Evolutionary conservation across 2,797 vertebrate genomes (phyloP), one percentile per base, ranked within the genome.

Genomic region (Clarias pachynema): DNA sequence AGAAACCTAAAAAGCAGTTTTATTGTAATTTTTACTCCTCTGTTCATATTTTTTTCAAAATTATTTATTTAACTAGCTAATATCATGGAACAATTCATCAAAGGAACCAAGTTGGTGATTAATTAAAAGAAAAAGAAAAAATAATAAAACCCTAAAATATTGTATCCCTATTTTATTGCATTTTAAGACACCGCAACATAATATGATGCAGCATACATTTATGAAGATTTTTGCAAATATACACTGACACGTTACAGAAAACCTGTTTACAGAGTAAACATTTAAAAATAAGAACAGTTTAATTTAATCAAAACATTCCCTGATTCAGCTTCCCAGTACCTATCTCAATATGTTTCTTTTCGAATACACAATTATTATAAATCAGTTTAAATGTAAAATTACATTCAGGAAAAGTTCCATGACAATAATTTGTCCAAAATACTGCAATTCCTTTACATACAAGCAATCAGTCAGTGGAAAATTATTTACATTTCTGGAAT

Each of bases 271-370:
- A 78, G 56, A 77, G 20, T 57, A 57, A 29, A 68, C 53, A 18
- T 77, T 68, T 81, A 15, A 57, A 66, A 77, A 82, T 53, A 22
- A 62, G 34, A 22, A 29, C n/a, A 56, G 24, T 59, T 84, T 70
- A 20, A 53, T 65, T 81, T 66, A 29, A 77, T 29, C 66, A 57
- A 81, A 82, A 82, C 34, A 82, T 77, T 86, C 85, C 80, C 70
- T 82, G 79, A 86, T 68, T 59, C 63, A 26, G 57, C 53, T 14
- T 75, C 12, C 57, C 29, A 68, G 80, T 86, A 86, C 80, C 53
- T 31, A 15, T 37, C 14, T 63, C 16, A 68, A 75, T 34, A 56
- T 10, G 40, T 80, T 57, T 57, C 22, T 37, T 81, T 75, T 75
- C 12, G 57, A 57, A 81, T 82, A 82, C 49, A 81, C 49, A 86